Conservation (phyloP, 2,888 invertebrate genomes). For the Acrobasis consociella region DNA sequence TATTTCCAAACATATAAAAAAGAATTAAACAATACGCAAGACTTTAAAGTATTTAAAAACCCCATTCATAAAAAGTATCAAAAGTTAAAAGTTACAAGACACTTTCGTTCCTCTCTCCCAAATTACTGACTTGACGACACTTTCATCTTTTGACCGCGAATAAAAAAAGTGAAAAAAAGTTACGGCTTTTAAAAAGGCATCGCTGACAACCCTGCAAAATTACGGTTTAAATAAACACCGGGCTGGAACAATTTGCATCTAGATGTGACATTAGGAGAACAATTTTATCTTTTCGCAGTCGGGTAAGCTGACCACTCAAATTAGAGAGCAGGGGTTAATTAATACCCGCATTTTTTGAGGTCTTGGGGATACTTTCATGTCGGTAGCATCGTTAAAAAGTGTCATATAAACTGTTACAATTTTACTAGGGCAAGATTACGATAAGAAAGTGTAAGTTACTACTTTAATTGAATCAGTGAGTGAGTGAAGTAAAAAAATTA, state of each 20-base stretch:
- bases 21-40: no score
- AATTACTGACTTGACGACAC: conserved; percentile 15
- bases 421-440: neutral
- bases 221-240: conserved; percentile 76
- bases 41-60: neutral
- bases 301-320: conserved; percentile 43
- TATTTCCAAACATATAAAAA: no score
- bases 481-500: no score
- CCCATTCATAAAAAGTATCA: neutral
- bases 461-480: neutral
- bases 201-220: conserved; percentile 62
- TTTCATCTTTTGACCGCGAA: conserved; percentile 15
- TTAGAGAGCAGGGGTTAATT: conserved; percentile 29
- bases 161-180: conserved; percentile 1
- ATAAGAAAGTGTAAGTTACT: neutral
- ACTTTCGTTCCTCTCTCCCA: neutral
- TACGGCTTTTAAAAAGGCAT: conserved; percentile 11
- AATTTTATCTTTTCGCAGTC: conserved; percentile 59
- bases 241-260: conserved; percentile 78
- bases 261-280: conserved; percentile 77
- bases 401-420: neutral
- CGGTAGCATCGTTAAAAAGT: neutral
- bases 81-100: conserved; percentile 1
- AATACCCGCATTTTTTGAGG: conserved; percentile 8
- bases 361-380: neutral